These are phyloP conservation scores for Nyctereutes procyonoides DNA, from an alignment of 2,113 vertebrate species.

Conservation along the genomic window DNA sequence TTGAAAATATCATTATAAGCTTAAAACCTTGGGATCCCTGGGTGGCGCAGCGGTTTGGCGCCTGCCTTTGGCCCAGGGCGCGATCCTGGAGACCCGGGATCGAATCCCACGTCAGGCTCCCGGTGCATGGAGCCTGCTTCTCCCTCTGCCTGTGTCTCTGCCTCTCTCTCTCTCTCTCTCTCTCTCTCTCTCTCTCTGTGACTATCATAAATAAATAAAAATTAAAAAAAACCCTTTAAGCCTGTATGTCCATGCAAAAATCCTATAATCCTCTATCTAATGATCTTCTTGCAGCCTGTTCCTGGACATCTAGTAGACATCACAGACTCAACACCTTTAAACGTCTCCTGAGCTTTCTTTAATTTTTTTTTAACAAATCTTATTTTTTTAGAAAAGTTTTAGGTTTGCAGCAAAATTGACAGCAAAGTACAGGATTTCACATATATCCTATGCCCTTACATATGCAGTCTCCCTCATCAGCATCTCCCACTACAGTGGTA, in stretches of 20 bases:
- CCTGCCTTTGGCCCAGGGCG: too few species aligned
- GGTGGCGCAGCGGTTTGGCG: too few species aligned
- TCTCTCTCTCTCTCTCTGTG: too few species aligned
- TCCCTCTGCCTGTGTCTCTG: too few species aligned
- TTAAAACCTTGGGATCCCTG: background rate
- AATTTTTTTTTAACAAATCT: accelerated
- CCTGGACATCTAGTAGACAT: background rate
- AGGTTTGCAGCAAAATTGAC: background rate
- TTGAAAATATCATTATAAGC: background rate
- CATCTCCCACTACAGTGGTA: background rate
- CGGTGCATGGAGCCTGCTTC: too few species aligned
- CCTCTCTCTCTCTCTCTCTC: too few species aligned
- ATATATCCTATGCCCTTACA: background rate
- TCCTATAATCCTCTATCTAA: background rate
- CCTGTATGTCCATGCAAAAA: background rate
- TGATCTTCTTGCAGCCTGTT: background rate
- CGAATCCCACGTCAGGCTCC: too few species aligned
- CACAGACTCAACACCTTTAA: background rate
- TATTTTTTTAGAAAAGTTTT: background rate
- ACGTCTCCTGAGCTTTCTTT: background rate
- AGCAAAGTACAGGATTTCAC: background rate
- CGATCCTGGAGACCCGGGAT: too few species aligned
- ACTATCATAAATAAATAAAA: too few species aligned
- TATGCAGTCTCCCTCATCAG: background rate
- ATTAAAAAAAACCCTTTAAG: too few species aligned